Conservation (phyloP, 2,888 invertebrate species). For the Erebia palarica region DNA sequence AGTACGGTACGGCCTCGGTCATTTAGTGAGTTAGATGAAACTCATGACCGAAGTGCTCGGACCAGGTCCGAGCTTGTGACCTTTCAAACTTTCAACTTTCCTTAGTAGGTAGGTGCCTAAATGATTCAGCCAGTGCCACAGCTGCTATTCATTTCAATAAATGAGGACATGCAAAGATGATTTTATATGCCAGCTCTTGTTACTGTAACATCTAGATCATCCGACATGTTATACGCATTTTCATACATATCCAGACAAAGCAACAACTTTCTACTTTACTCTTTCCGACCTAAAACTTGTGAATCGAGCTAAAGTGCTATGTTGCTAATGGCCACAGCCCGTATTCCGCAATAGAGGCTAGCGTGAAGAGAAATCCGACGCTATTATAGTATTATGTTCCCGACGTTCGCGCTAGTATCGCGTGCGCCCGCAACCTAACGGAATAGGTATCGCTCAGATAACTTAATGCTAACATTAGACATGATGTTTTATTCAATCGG, state of each 20-base stretch:
- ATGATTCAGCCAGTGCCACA: too few relatives aligned
- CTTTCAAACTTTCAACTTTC: too few relatives aligned
- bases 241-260: slow-evolving; percentile 22
- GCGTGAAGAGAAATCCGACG: slow-evolving; percentile 37
- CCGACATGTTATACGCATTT: slow-evolving; percentile 2
- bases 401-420: slow-evolving; percentile 52
- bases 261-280: slow-evolving; percentile 25
- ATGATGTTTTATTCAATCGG: slow-evolving; percentile 9
- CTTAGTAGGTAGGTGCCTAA: too few relatives aligned
- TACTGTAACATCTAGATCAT: neutral
- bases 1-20: too few relatives aligned
- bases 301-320: slow-evolving; percentile 37
- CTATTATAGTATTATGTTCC: slow-evolving; percentile 41
- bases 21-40: too few relatives aligned
- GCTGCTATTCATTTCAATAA: too few relatives aligned
- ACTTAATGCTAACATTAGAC: slow-evolving; percentile 27
- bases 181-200: neutral
- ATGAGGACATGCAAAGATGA: too few relatives aligned
- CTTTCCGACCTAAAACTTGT: slow-evolving; percentile 34
- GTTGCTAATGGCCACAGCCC: slow-evolving; percentile 33
- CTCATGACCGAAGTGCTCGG: too few relatives aligned
- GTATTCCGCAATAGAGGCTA: slow-evolving; percentile 33
- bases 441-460: slow-evolving; percentile 43
- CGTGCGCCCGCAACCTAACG: slow-evolving; percentile 62
- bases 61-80: too few relatives aligned